Percentiles rank a stretch among this genome's conserved stretches.
These are phyloP conservation scores for Anas bahamensis DNA, from an alignment of 2,797 vertebrate species.

Conservation along the genomic window DNA sequence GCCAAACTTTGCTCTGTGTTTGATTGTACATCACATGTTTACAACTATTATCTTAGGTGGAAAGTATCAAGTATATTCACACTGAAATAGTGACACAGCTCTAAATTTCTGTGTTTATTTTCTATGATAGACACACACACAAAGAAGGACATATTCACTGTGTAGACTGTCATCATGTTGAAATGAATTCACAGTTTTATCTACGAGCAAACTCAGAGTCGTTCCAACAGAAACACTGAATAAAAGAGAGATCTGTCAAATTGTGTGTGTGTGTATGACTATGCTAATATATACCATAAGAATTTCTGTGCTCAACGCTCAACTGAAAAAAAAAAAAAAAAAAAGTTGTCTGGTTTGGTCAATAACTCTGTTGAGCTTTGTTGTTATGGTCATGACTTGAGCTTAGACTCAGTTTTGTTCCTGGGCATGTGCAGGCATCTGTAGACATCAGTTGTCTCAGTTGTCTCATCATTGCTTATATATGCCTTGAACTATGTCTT, in stretches of 20 bases:
- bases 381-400: not conserved
- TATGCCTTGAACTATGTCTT: not conserved
- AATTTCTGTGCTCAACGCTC: not conserved
- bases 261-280: rapidly evolving
- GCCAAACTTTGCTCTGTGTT: not conserved
- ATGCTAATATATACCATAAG: not conserved
- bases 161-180: not conserved
- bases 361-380: not conserved
- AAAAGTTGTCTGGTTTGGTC: not conserved
- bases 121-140: not conserved
- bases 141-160: not conserved
- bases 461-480: not conserved
- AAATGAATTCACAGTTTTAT: not conserved
- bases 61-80: not conserved
- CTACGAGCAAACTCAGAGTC: not conserved
- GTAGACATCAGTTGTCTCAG: not conserved
- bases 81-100: not conserved
- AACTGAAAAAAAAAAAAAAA: not conserved
- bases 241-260: not conserved
- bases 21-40: not conserved
- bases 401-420: not conserved
- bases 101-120: not conserved
- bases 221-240: not conserved
- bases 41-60: not conserved
- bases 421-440: not conserved